phyloP scores from a whole-genome alignment of 2,888 invertebrate genomes.

The Altica lythri region DNA sequence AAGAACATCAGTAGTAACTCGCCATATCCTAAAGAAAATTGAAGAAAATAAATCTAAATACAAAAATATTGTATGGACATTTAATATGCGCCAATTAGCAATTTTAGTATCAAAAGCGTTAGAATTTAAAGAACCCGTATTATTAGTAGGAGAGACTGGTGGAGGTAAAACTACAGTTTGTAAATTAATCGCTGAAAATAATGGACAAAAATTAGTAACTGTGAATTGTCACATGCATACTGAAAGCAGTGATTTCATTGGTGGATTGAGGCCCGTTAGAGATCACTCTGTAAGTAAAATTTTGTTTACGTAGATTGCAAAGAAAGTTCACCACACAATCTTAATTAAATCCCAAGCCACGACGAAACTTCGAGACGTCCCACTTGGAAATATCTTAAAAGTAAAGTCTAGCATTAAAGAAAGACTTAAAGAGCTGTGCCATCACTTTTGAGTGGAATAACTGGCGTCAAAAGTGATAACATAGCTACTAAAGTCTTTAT shows the following conservation, averaged over 20 bases:
- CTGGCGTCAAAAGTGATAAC: no score
- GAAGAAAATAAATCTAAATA: constrained; percentile 64
- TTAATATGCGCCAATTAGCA: constrained; percentile 82
- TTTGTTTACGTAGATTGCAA: no score
- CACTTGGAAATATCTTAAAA: no score
- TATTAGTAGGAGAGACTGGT: constrained; percentile 97
- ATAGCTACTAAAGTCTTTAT: no score
- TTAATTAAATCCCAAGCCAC: no score
- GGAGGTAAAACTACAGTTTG: constrained; percentile 97
- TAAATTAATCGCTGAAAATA: constrained; percentile 79
- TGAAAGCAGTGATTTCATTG: constrained; percentile 96
- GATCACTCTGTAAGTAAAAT: constrained; percentile 58
- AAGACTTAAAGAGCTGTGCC: no score
- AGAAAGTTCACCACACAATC: no score
- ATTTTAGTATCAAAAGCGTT: constrained; percentile 82
- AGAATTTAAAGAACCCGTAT: constrained; percentile 89
- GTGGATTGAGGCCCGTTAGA: constrained; percentile 89
- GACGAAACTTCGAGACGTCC: no score
- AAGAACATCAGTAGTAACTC: constrained; percentile 78
- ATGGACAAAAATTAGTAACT: constrained; percentile 69
- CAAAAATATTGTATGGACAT: constrained; percentile 92
- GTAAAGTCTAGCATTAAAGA: no score
- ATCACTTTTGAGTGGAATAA: no score
- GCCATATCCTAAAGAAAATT: constrained; percentile 70
- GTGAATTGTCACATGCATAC: constrained; percentile 99